phyloP scores from a whole-genome alignment of 2,888 invertebrate species.

The Stenurella melanura region DNA sequence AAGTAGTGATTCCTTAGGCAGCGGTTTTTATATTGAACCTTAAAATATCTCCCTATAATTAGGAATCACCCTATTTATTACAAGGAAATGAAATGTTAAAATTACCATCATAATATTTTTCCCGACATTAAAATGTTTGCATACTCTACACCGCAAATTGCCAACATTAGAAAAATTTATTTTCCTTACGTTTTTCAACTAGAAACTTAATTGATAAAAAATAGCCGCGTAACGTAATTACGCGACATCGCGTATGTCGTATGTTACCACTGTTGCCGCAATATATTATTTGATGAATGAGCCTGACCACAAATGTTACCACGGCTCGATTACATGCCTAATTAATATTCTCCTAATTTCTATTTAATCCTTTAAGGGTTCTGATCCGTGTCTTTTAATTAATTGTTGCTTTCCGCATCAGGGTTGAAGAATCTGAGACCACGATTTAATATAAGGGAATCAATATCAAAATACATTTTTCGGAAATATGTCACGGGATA shows the following conservation, averaged over 20 bases:
- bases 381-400: constrained; percentile 60
- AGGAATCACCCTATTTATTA: too few relatives aligned
- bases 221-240: constrained; percentile 35
- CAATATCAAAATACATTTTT: too few relatives aligned
- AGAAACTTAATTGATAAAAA: constrained; percentile 32
- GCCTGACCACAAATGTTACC: constrained; percentile 65
- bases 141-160: neutral
- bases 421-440: constrained; percentile 12
- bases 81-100: too few relatives aligned
- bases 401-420: constrained; percentile 51
- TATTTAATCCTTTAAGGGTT: constrained; percentile 68
- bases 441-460: neutral
- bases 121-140: too few relatives aligned
- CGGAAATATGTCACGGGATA: too few relatives aligned
- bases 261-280: constrained; percentile 33
- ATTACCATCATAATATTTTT: too few relatives aligned
- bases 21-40: too few relatives aligned
- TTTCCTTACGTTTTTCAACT: constrained; percentile 27
- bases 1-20: too few relatives aligned
- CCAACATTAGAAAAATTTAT: constrained; percentile 4
- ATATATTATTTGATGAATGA: constrained; percentile 44
- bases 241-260: constrained; percentile 23
- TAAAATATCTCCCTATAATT: too few relatives aligned
- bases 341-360: constrained; percentile 68
- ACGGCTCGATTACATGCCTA: constrained; percentile 65